Base-by-base conservation (phyloP, 1,140 invertebrate genomes). In the Halictus rubicundus region DNA sequence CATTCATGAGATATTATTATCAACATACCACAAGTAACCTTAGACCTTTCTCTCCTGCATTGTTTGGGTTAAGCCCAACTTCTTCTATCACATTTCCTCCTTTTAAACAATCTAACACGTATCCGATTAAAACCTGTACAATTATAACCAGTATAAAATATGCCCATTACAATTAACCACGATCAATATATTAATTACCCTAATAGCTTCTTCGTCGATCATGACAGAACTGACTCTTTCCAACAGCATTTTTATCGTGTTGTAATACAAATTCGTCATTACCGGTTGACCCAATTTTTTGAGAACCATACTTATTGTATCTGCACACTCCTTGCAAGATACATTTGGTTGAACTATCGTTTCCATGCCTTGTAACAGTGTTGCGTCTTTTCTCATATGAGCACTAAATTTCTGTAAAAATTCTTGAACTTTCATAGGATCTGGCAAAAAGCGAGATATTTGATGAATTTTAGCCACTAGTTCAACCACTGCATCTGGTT, bases 241-340 rank as follows among this genome's bases (percentile, higher is more conserved):
- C 42, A 99, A 93, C 19, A 99, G 91, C 95, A 98, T 97, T 94
- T 99, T 99, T 87, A 99, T 97, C 1, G 97, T 98, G 88, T 98
- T 98, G 92, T 99, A 99, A 90, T 99, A 98, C 42, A 98, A 91
- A 94, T 99, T 99, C 1, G 97, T 98, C 95, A 98, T 98, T 0
- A 98, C 96, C 1, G 98, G 97, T 87, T 97, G 96, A 6, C 98
- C 98, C 0, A 99, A 94, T 91, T 98, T 98, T 91, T 98, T 98
- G 12, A 99, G 93, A n/a, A 99, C 96, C 61, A 95, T 92, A 66
- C 93, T 92, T 79, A 94, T 96, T 1, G 96, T 97, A 78, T 97
- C 96, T 5, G 97, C 97, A 89, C 97, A 98, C 81, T 98, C 97
- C 89, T 97, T 97, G 90, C 98, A 99, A 70, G 96, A 96, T 46